Conservation (phyloP, 2,888 invertebrate genomes). For the Tineola bisselliella region DNA sequence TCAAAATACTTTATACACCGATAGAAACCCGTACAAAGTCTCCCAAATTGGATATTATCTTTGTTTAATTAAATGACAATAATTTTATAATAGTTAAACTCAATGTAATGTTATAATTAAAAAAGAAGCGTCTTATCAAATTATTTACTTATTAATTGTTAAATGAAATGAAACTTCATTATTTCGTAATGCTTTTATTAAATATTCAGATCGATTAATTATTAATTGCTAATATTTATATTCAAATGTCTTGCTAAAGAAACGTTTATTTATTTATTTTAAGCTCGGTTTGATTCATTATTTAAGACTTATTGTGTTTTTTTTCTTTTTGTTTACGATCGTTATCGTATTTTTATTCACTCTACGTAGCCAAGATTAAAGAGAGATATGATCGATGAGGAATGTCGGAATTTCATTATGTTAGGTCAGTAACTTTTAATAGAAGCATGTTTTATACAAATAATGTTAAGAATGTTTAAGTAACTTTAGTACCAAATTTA, state of each 20-base stretch:
- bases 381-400: background rate
- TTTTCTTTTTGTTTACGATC: background rate
- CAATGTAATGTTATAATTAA: no score
- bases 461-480: background rate
- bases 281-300: background rate
- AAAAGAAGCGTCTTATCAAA: no score
- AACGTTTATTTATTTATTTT: background rate
- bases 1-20: no score
- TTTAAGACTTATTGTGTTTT: background rate
- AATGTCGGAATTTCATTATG: background rate
- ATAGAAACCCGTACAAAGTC: no score
- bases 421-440: background rate
- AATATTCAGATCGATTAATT: background rate
- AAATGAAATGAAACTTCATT: background rate
- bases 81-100: no score
- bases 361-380: background rate
- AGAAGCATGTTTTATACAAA: background rate
- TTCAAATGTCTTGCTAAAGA: background rate
- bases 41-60: no score
- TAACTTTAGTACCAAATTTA: no score
- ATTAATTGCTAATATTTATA: no score
- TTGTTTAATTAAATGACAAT: no score
- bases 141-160: background rate
- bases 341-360: background rate
- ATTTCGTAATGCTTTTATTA: background rate